phyloP scores from a whole-genome alignment of 2,113 vertebrate species.

The Trochalopteron elliotii region DNA sequence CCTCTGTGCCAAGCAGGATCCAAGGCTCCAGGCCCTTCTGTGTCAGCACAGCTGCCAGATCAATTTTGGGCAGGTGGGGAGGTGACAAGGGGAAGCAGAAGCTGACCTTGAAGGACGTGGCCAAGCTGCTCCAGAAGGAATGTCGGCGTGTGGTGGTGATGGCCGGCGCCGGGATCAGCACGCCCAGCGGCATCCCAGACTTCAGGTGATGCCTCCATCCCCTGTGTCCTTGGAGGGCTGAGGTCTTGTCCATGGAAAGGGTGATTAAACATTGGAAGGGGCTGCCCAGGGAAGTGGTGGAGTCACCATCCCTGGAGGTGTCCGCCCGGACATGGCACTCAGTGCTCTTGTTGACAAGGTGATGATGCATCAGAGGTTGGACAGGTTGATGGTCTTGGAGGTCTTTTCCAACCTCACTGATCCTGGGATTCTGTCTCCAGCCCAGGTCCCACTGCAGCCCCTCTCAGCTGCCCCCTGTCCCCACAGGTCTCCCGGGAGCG shows the following conservation, averaged over 20 bases:
- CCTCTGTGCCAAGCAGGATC: neutral
- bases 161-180: conserved; percentile 93
- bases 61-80: neutral
- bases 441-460: neutral
- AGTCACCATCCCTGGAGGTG: neutral
- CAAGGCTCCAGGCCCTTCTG: conserved; percentile 18
- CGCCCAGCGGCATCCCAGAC: conserved; percentile 92
- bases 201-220: conserved; percentile 78
- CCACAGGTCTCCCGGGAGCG: conserved; percentile 87
- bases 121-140: conserved; percentile 67
- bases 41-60: neutral
- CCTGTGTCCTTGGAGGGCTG: neutral
- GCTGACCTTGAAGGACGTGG: conserved; percentile 79
- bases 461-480: neutral
- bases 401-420: neutral
- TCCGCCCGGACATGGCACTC: rapidly evolving
- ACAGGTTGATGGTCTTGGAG: too few species aligned
- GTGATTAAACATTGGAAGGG: neutral
- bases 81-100: neutral
- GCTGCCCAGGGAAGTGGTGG: neutral
- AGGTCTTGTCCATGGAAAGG: neutral
- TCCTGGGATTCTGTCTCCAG: neutral
- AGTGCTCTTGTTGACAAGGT: neutral
- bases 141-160: conserved; percentile 86
- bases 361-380: neutral